Conservation (phyloP, 92 coral and sea anemone species). For the Heteractis magnifica region DNA sequence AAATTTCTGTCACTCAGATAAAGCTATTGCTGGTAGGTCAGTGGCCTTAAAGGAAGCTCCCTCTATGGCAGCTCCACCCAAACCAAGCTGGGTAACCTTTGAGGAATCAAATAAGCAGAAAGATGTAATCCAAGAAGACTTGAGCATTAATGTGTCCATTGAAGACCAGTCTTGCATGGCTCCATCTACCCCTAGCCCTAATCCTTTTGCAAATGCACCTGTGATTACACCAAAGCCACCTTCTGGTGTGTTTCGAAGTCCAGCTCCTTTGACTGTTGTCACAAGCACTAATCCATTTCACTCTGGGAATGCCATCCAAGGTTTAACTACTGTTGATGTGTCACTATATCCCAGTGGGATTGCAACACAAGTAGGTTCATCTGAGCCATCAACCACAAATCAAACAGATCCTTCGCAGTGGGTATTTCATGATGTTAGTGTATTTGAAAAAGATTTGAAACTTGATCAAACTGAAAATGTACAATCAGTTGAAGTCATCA, state of each 20-base stretch:
- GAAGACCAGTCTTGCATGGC: slow-evolving; percentile 26
- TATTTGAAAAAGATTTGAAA: slow-evolving; percentile 17
- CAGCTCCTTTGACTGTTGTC: slow-evolving; percentile 47
- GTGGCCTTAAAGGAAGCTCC: background rate
- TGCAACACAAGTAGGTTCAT: background rate
- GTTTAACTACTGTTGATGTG: slow-evolving; percentile 21
- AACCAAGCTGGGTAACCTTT: slow-evolving; percentile 75
- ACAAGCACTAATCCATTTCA: slow-evolving; percentile 73
- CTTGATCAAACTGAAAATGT: slow-evolving; percentile 13
- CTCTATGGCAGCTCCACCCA: slow-evolving; percentile 27
- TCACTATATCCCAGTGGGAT: slow-evolving; percentile 29
- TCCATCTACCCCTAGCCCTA: slow-evolving; percentile 72
- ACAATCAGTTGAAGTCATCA: background rate
- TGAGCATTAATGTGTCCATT: slow-evolving; percentile 60
- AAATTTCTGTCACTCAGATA: slow-evolving; percentile 5
- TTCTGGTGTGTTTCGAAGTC: slow-evolving; percentile 53
- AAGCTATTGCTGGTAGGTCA: slow-evolving; percentile 9
- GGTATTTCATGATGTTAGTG: slow-evolving; percentile 37
- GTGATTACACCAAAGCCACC: slow-evolving; percentile 22
- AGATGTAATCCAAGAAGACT: slow-evolving; percentile 30
- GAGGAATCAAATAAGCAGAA: slow-evolving; percentile 44
- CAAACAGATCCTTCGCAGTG: background rate
- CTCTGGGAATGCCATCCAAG: slow-evolving; percentile 30
- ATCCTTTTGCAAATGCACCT: slow-evolving; percentile 67
- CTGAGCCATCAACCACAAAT: slow-evolving; percentile 7